Conservation (phyloP, 1,140 invertebrate genomes). For the Megalopta genalis region DNA sequence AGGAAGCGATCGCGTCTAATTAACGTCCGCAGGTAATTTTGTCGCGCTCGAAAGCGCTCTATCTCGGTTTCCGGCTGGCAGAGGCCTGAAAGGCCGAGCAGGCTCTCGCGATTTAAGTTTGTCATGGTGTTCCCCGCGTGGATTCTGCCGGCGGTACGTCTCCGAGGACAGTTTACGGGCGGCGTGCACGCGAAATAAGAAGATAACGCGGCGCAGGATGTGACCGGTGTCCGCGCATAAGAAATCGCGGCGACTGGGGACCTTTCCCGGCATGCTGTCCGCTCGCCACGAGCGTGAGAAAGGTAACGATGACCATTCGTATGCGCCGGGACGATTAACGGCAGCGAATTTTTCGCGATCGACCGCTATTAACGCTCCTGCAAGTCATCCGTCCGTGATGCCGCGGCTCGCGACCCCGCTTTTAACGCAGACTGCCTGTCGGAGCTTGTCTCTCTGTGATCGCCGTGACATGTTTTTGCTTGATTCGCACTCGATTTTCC, state of each 20-base stretch:
- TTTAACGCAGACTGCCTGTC: background rate
- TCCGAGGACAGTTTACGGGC: slow-evolving; percentile 46
- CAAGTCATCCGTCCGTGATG: slow-evolving; percentile 22
- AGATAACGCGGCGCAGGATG: slow-evolving; percentile 60
- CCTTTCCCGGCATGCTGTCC: slow-evolving; percentile 68
- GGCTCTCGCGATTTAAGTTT: too few species aligned
- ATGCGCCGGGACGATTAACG: slow-evolving; percentile 34
- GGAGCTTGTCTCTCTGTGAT: background rate
- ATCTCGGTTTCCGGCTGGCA: too few species aligned
- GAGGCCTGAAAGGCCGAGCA: too few species aligned
- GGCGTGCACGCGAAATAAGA: slow-evolving; percentile 34
- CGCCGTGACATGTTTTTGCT: too few species aligned
- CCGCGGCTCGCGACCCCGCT: background rate
- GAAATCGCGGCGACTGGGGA: slow-evolving; percentile 61
- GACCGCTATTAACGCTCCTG: slow-evolving; percentile 24
- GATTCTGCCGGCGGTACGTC: slow-evolving; percentile 30
- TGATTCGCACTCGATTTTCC: too few species aligned
- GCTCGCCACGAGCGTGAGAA: slow-evolving; percentile 52
- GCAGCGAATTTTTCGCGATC: slow-evolving; percentile 43
- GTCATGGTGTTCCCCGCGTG: slow-evolving; percentile 40
- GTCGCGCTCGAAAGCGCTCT: too few species aligned
- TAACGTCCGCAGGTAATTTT: too few species aligned
- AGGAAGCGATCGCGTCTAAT: too few species aligned
- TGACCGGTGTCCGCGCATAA: slow-evolving; percentile 51
- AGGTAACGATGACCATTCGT: slow-evolving; percentile 57